Evolutionary conservation across 2,797 vertebrate genomes (phyloP), one percentile per base, ranked within the genome.

Genomic region (Sparus aurata): DNA sequence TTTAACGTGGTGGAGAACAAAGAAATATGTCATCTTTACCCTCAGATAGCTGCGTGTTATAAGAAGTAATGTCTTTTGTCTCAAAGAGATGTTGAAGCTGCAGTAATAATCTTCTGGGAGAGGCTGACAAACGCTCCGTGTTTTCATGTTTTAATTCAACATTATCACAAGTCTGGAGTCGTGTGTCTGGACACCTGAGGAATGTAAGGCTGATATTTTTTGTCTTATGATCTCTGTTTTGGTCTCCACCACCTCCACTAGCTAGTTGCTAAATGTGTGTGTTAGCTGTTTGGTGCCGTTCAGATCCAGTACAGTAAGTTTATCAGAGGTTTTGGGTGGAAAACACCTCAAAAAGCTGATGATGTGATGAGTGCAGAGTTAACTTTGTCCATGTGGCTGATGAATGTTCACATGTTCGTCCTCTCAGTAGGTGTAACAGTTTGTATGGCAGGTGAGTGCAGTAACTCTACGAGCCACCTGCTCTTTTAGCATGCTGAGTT

Each of bases 161-260:
- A 27, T n/a, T 59, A 22, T 20, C 5, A 12, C 10, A 27, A 7
- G 17, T 34, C 18, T 49, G 10, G 25, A 20, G 12, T 12, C 11
- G 22, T 16, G 17, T 64, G n/a, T 15, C 18, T n/a, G 27, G 12
- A 49, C 45, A 47, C 11, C 10, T 63, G 11, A 46, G 23, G 18
- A 62, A 25, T 25, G 4, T 18, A 10, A 34, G 30, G 30, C 30
- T 34, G 4, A 3, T 10, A 2, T 11, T 15, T 61, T 54, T 52
- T 62, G n/a, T n/a, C n/a, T n/a, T n/a, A n/a, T 30, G 30, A 13
- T 16, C 45, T 71, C 50, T 57, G n/a, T 38, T 77, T 60, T 74
- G 23, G 60, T 60, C 54, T 69, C 43, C 55, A 46, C 50, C 20
- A 50, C 12, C 15, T 43, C 16, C 4, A 30, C 22, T 12, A 30